Evolutionary conservation across 2,797 vertebrate genomes (phyloP), one percentile per base, ranked within the genome.

Genomic region (Enteromius trimaculatus): DNA sequence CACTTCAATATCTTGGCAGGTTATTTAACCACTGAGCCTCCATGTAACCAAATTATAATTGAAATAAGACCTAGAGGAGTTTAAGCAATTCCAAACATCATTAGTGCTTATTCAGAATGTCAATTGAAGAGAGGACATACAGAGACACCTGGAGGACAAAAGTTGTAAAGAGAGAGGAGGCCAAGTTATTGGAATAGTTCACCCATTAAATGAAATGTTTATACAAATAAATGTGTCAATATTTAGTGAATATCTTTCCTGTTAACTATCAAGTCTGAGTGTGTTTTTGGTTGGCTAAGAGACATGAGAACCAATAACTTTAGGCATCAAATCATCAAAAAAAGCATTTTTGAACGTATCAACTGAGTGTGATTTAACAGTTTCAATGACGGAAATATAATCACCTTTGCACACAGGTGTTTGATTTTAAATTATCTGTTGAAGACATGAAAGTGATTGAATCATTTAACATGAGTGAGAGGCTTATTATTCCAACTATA

Each of bases 401-500:
- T 55, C 14, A n/a, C 23, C 7, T 64, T 66, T n/a, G 44, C 42
- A 77, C 42, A 78, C 87, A 94, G 83, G 90, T 94, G 89, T 95
- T 94, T 85, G 91, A 95, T 88, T 95, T 95, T 82, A 86, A 81
- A 23, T 86, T 95, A 81, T 92, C 90, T 11, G 84, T 90, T 8
- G 90, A 92, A 0, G 92, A 95, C 87, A 90, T 93, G 90, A 89
- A 89, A 79, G 86, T 89, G 77, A 92, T 95, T 0, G 87, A 89
- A 17, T 93, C 92, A 14, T 86, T 94, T 49, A 90, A 94, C 85
- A 74, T 71, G 84, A 90, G 90, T 16, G 29, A 91, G 60, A 92
- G 92, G 29, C 88, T 94, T 82, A 94, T 95, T 1, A 65, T 92
- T 53, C 94, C 94, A 16, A 68, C 88, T 21, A 89, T 93, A 0